These are phyloP conservation scores for Pangasius sanitwongsei DNA, from an alignment of 2,797 vertebrate genomes.

Conservation along the genomic window DNA sequence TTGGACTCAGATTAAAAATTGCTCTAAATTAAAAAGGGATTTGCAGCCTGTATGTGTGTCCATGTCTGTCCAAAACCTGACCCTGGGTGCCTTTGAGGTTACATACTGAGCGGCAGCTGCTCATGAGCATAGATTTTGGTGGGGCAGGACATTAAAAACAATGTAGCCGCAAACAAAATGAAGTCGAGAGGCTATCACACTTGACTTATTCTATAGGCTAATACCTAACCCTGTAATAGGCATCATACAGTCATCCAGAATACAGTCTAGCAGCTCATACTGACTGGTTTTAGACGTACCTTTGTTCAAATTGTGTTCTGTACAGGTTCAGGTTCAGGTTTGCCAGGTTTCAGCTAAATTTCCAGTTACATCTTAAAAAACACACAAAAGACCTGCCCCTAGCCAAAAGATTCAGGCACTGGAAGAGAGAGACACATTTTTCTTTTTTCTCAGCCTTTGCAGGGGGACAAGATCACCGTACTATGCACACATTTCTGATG, in stretches of 20 bases:
- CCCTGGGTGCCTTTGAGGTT: neutral
- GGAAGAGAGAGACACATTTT: neutral
- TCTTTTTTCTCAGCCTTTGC: neutral
- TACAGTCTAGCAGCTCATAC: neutral
- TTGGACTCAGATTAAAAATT: neutral
- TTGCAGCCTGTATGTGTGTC: neutral
- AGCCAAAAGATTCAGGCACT: neutral
- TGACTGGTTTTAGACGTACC: neutral
- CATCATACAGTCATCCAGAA: neutral
- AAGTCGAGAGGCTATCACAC: neutral
- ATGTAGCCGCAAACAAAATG: neutral
- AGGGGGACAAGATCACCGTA: neutral
- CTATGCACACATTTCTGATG: neutral
- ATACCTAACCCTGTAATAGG: neutral
- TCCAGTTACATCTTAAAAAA: neutral
- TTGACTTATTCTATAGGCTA: neutral
- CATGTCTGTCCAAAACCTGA: neutral
- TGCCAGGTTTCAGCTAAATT: neutral
- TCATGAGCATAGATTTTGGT: neutral
- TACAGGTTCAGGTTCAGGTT: no score
- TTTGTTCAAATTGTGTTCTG: neutral
- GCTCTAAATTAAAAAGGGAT: slow-evolving; percentile 10
- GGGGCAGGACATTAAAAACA: neutral
- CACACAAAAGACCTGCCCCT: neutral
- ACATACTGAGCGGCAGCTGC: neutral